phyloP scores from a whole-genome alignment of 2,113 vertebrate species.

The Cygnus atratus region DNA sequence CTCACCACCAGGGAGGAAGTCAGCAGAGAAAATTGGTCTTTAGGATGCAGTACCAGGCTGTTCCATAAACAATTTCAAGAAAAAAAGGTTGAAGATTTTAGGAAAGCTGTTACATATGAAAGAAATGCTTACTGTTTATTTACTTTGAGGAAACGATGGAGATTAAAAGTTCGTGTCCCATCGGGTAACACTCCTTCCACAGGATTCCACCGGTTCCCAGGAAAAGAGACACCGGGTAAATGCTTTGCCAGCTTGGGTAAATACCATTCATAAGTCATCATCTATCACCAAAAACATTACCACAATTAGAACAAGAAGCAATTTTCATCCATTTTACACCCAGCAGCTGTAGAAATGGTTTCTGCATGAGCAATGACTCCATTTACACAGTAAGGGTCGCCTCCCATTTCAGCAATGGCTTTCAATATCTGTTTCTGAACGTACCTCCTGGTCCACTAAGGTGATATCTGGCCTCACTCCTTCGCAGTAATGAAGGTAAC shows the following conservation, averaged over 20 bases:
- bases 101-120: conserved; percentile 68
- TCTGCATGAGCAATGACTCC: background rate
- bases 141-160: conserved; percentile 88
- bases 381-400: background rate
- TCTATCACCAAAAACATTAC: conserved; percentile 71
- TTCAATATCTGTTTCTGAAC: background rate
- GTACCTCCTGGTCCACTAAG: conserved; percentile 96
- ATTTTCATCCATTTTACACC: background rate
- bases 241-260: conserved; percentile 89
- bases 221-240: conserved; percentile 86
- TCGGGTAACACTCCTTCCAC: conserved; percentile 72
- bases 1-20: conserved; percentile 63
- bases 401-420: background rate
- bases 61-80: conserved; percentile 71
- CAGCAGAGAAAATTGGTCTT: conserved; percentile 74
- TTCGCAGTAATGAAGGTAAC: conserved; percentile 93
- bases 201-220: conserved; percentile 88
- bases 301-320: background rate
- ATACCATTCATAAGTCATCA: conserved; percentile 98
- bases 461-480: conserved; percentile 86
- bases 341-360: background rate
- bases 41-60: conserved; percentile 71
- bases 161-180: conserved; percentile 87
- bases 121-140: conserved; percentile 89
- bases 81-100: conserved; percentile 55